These are phyloP conservation scores for Hydrolagus affinis DNA, from an alignment of 2,113 vertebrate species.

Conservation along the genomic window DNA sequence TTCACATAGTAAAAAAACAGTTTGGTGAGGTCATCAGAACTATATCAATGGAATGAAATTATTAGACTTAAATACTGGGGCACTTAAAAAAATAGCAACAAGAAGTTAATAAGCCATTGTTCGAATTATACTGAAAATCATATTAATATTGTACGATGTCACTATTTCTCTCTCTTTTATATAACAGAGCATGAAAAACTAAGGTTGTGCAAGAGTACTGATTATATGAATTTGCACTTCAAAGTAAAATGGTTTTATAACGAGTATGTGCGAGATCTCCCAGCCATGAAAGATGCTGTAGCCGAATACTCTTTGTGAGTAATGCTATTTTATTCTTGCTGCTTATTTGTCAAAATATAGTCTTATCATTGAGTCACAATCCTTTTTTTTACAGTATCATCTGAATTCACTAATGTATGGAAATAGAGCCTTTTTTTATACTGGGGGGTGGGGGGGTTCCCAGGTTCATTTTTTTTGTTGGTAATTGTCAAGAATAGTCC, in stretches of 20 bases:
- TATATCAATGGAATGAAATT: background rate
- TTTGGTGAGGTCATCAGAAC: background rate
- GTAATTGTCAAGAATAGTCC: background rate
- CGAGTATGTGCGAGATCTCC: constrained; percentile 85
- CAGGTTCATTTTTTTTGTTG: background rate
- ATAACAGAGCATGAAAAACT: constrained; percentile 89
- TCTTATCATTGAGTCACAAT: background rate
- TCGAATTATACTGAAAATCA: background rate
- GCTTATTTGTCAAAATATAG: background rate
- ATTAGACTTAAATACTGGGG: background rate
- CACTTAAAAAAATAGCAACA: background rate
- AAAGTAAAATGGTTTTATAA: constrained; percentile 99
- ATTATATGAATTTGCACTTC: constrained; percentile 99
- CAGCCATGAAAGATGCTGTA: constrained; percentile 77
- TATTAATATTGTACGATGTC: background rate
- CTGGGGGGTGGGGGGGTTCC: background rate
- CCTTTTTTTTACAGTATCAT: background rate
- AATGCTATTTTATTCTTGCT: constrained; percentile 17
- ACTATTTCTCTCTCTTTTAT: constrained; percentile 53
- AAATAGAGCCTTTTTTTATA: background rate
- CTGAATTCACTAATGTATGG: background rate
- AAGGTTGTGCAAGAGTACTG: constrained; percentile 93
- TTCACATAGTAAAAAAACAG: background rate
- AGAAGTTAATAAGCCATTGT: background rate
- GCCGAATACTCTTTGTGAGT: constrained; percentile 96